phyloP scores from a whole-genome alignment of 2,113 vertebrate species.

The Dicaeum eximium region DNA sequence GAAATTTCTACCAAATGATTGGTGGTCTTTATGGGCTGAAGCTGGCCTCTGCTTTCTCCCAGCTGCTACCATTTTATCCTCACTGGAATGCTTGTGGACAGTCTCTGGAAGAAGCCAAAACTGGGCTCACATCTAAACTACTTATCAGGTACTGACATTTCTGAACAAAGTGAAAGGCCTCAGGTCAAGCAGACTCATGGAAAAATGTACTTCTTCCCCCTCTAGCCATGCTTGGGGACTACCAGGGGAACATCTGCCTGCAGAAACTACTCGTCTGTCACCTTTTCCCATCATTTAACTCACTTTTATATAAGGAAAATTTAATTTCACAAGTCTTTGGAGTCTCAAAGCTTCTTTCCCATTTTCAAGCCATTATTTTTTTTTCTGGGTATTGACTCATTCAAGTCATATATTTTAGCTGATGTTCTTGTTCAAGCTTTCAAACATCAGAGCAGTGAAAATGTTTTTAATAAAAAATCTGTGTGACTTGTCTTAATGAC shows the following conservation, averaged over 20 bases:
- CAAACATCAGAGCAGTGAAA: constrained; percentile 45
- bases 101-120: neutral
- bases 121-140: neutral
- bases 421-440: constrained; percentile 43
- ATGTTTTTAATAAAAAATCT: constrained; percentile 43
- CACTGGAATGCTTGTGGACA: neutral
- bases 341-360: neutral
- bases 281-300: neutral
- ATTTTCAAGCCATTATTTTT: neutral
- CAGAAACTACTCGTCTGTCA: neutral
- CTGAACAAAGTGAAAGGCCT: neutral
- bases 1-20: neutral
- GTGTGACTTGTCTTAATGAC: constrained; percentile 19
- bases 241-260: neutral
- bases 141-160: neutral
- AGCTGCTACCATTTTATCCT: neutral
- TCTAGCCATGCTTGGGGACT: neutral
- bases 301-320: neutral
- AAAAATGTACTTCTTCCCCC: neutral
- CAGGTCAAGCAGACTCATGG: neutral
- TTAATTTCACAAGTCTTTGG: neutral
- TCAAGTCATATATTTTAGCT: constrained; percentile 35
- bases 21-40: neutral
- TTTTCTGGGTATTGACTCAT: neutral
- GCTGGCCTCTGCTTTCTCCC: neutral